These are phyloP conservation scores for Cryptus armator DNA, from an alignment of 2,888 invertebrate genomes.

Conservation along the genomic window DNA sequence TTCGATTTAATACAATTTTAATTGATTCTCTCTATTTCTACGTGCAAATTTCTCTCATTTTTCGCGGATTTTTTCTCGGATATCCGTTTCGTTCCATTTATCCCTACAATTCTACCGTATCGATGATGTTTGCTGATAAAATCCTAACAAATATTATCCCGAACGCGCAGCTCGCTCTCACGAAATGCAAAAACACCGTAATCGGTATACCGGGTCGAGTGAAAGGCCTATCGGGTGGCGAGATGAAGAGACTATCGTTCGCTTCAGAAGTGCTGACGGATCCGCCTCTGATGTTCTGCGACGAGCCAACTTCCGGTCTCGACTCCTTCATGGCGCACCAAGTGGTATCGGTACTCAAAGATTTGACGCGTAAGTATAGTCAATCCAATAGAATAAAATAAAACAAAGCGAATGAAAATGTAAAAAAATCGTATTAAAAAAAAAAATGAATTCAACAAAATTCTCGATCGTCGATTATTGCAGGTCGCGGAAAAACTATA, in stretches of 20 bases:
- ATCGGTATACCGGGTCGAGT: conserved; percentile 95
- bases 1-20: not conserved
- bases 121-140: not conserved
- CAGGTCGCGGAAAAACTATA: conserved; percentile 93
- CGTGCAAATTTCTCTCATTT: not conserved
- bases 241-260: conserved; percentile 97
- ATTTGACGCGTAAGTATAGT: conserved; percentile 86
- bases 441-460: too few species aligned
- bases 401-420: not conserved
- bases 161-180: conserved; percentile 90
- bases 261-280: conserved; percentile 98
- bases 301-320: conserved; percentile 98
- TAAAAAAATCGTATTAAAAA: too few species aligned
- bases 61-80: not conserved
- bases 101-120: not conserved
- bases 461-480: too few species aligned
- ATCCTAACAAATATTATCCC: conserved; percentile 29
- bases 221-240: conserved; percentile 98
- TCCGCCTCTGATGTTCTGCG: conserved; percentile 97
- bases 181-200: conserved; percentile 95
- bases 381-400: not conserved
- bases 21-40: not conserved
- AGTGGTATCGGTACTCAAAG: conserved; percentile 90
- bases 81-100: not conserved
- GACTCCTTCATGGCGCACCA: conserved; percentile 99